phyloP scores from a whole-genome alignment of 2,888 invertebrate species.

The Imbricaverruca yamaguchii region DNA sequence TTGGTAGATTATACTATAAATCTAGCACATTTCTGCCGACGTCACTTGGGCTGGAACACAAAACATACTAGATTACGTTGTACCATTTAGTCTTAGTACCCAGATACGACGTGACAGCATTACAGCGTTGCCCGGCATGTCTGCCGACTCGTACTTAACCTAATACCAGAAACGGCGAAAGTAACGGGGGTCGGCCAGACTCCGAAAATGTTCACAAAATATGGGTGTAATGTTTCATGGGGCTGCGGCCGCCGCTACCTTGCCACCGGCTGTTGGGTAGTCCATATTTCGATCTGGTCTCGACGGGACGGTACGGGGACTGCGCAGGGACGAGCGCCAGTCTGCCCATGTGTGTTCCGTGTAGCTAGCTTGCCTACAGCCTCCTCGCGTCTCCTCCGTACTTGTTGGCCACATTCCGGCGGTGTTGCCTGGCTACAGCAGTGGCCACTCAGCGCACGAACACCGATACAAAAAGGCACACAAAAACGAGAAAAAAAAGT shows the following conservation, averaged over 20 bases:
- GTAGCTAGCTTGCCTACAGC: conserved; percentile 11
- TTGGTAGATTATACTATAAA: too few relatives aligned
- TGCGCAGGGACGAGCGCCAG: background rate
- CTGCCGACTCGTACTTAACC: background rate
- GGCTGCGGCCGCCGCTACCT: background rate
- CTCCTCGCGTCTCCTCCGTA: background rate
- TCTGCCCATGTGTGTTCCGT: background rate
- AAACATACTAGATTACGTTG: too few relatives aligned
- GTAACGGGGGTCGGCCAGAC: background rate
- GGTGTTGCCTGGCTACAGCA: background rate
- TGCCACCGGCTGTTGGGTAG: background rate
- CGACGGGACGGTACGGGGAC: too few relatives aligned
- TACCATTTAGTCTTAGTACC: too few relatives aligned
- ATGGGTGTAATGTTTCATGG: background rate
- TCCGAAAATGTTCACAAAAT: background rate
- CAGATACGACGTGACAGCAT: too few relatives aligned
- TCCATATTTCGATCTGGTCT: background rate
- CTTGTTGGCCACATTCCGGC: background rate
- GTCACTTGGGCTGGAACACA: too few relatives aligned
- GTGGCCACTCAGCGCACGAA: background rate
- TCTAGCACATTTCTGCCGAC: too few relatives aligned
- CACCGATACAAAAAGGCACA: conserved; percentile 6
- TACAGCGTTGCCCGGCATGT: too few relatives aligned
- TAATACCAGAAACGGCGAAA: conserved; percentile 10
- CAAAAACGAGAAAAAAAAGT: too few relatives aligned